phyloP scores from a whole-genome alignment of 2,888 invertebrate genomes.

The Adelognathus sp. region DNA sequence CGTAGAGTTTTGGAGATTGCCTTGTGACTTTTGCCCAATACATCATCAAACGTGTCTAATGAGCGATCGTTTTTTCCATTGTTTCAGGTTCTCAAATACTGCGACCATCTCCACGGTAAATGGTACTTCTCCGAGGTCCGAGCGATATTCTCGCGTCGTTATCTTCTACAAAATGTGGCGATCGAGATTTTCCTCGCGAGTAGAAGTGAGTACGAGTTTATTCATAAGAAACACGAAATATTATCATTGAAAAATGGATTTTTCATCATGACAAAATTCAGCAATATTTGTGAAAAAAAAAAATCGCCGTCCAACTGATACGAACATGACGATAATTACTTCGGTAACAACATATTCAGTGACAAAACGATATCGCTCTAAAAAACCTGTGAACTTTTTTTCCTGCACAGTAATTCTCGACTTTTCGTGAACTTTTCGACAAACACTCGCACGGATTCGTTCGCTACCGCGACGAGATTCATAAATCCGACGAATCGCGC shows the following conservation, averaged over 20 bases:
- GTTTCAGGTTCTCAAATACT: constrained; percentile 96
- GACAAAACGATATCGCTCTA: neutral
- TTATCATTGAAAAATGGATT: neutral
- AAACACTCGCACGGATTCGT: neutral
- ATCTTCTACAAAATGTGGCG: constrained; percentile 97
- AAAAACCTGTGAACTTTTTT: neutral
- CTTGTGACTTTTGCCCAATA: too few species aligned
- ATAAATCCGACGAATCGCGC: constrained; percentile 8
- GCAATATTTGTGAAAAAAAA: too few species aligned
- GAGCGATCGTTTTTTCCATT: constrained; percentile 65
- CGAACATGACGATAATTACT: too few species aligned
- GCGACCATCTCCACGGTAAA: constrained; percentile 99
- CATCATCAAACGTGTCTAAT: neutral
- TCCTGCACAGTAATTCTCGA: neutral
- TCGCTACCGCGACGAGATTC: neutral
- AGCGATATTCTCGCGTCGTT: constrained; percentile 98
- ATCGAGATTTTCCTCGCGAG: constrained; percentile 99
- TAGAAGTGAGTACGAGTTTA: constrained; percentile 91
- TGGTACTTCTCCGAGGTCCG: constrained; percentile 99
- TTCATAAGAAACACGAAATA: neutral
- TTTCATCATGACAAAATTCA: too few species aligned
- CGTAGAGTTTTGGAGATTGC: too few species aligned
- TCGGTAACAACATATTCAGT: too few species aligned
- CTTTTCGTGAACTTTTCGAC: neutral
- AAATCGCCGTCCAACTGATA: too few species aligned